phyloP scores from a whole-genome alignment of 2,888 invertebrate genomes.

The Tetrapedia diversipes region DNA sequence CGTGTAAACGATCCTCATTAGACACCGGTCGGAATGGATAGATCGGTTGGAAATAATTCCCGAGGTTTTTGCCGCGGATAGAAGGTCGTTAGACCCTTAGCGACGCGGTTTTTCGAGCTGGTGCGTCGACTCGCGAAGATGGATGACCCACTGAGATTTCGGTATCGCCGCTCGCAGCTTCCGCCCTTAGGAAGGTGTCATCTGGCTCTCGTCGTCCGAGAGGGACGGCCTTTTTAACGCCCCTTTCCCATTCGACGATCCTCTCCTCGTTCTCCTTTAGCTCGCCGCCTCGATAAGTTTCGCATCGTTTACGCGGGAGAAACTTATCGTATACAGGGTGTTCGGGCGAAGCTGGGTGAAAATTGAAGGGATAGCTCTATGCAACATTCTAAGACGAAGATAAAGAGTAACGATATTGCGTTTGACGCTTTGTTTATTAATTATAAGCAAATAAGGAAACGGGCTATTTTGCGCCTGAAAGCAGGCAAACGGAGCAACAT shows the following conservation, averaged over 20 bases:
- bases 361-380: too few species aligned
- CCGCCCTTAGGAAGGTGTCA: constrained; percentile 38
- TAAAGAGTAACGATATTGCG: too few species aligned
- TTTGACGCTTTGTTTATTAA: too few species aligned
- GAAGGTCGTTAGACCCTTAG: constrained; percentile 54
- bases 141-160: constrained; percentile 65
- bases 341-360: too few species aligned
- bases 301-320: constrained; percentile 3
- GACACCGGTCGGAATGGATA: constrained; percentile 9
- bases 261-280: neutral
- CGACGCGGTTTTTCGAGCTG: constrained; percentile 41
- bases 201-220: constrained; percentile 4
- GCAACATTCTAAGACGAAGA: too few species aligned
- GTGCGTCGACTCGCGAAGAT: constrained; percentile 49
- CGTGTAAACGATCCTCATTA: constrained; percentile 51
- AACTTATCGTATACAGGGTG: neutral
- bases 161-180: constrained; percentile 41
- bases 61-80: constrained; percentile 41
- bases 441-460: too few species aligned
- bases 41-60: constrained; percentile 53
- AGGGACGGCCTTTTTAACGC: constrained; percentile 9
- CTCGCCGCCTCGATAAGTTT: constrained; percentile 16
- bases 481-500: too few species aligned
- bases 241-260: neutral
- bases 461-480: too few species aligned